Base-by-base conservation (phyloP, 92 coral and sea anemone genomes). In the Epizoanthus illoricatus region DNA sequence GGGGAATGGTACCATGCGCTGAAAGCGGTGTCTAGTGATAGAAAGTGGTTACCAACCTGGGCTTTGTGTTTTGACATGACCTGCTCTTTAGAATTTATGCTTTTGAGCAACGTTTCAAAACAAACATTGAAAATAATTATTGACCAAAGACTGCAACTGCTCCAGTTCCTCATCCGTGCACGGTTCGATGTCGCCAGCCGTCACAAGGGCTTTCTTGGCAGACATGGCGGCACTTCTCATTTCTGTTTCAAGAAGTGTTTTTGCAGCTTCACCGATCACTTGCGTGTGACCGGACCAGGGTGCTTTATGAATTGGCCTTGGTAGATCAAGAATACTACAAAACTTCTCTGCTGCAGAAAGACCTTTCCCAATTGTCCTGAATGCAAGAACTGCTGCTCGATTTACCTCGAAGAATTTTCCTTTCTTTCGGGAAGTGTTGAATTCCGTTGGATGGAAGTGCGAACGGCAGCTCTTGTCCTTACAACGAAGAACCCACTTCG, bases 341-440 rank as follows among this genome's bases (percentile, higher is more conserved):
- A 89, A 66, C 47, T 62, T 89, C 52, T 85, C 66, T 33, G 92
- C 87, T 17, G 89, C 89, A 9, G 89, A 67, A 45, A 55, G 63
- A n/a, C 89, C 92, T 16, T 84, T 84, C 39, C 89, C 89, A 13
- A 86, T 86, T 8, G 83, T 63, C n/a, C 87, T 79, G 7, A 89
- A 73, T 7, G 81, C 92, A 69, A 86, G 64, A 58, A 89, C 92
- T 12, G 84, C 33, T 20, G 86, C 87, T 2, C 89, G 76, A 64
- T 86, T 89, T 18, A 89, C 17, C 4, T 83, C 81, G 49, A 86
- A 89, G n/a, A 89, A 49, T 23, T 76, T 79, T 54, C 69, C 70
- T 17, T 57, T 21, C 79, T 86, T 85, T 0, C 58, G 69, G 5
- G 87, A 75, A 15, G 92, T 85, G 85, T 81, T 69, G 81, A 89